Percentiles rank a stretch among this genome's conserved stretches.
These are phyloP conservation scores for Eilema depressum DNA, from an alignment of 2,888 invertebrate species.

Conservation along the genomic window DNA sequence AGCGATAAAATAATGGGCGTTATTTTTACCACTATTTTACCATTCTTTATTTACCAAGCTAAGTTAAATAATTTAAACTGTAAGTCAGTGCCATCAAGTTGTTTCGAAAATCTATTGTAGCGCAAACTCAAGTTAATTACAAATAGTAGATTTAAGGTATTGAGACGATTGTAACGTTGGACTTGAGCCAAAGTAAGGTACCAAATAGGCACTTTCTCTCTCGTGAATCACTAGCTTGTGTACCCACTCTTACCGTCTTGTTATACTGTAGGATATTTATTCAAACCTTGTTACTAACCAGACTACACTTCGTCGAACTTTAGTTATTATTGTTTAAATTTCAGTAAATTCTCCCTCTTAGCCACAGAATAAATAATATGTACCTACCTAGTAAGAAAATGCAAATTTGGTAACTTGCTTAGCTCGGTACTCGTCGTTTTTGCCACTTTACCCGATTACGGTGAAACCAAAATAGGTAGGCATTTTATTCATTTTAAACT, in stretches of 20 bases:
- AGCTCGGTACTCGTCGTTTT: neutral
- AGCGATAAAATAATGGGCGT: no score
- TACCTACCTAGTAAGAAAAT: no score
- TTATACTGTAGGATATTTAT: neutral
- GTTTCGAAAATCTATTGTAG: slow-evolving; percentile 39
- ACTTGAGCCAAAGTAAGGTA: slow-evolving; percentile 40
- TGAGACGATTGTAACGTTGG: slow-evolving; percentile 38
- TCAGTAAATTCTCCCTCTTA: neutral
- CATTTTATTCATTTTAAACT: no score
- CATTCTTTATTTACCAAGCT: no score
- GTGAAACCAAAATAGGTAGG: no score
- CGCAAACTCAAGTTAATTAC: slow-evolving; percentile 47
- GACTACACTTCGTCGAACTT: neutral
- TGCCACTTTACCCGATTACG: neutral
- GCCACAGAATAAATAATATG: no score
- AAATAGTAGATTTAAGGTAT: slow-evolving; percentile 39
- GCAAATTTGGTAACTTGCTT: no score
- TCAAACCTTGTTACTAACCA: neutral
- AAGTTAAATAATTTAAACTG: no score
- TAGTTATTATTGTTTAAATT: neutral
- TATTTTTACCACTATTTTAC: no score
- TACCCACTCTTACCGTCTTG: slow-evolving; percentile 12
- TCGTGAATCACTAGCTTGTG: slow-evolving; percentile 28
- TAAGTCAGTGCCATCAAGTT: slow-evolving; percentile 20
- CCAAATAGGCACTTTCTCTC: slow-evolving; percentile 37